These are phyloP conservation scores for Platysternon megacephalum DNA, from an alignment of 2,113 vertebrate species.

Conservation along the genomic window DNA sequence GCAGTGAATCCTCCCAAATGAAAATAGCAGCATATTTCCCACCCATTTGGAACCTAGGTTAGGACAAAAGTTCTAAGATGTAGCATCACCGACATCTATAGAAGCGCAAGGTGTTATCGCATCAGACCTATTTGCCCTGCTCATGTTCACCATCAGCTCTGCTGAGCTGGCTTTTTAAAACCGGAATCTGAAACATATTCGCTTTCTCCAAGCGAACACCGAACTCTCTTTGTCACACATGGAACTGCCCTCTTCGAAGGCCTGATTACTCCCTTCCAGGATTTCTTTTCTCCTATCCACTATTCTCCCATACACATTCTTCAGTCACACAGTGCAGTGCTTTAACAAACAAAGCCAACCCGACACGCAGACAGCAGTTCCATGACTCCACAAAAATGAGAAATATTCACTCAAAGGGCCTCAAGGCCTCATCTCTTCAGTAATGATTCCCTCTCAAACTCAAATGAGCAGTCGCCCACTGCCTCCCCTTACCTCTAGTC, in stretches of 20 bases:
- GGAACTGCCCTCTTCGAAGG: not conserved
- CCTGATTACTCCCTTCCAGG: not conserved
- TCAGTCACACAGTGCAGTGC: not conserved
- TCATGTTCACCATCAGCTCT: too few relatives aligned
- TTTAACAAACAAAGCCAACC: not conserved
- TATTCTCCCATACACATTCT: not conserved
- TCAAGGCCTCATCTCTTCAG: not conserved
- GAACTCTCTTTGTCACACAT: not conserved
- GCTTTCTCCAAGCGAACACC: not conserved
- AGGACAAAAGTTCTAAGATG: too few relatives aligned
- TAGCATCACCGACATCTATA: too few relatives aligned
- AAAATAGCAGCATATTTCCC: not conserved
- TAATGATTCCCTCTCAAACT: not conserved
- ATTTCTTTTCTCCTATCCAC: not conserved
- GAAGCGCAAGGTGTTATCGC: too few relatives aligned
- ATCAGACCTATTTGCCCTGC: too few relatives aligned
- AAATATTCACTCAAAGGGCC: not conserved
- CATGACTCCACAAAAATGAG: not conserved
- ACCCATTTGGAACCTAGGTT: too few relatives aligned
- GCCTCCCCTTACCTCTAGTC: not conserved
- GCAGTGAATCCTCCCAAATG: not conserved
- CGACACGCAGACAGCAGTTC: not conserved
- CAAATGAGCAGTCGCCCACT: not conserved
- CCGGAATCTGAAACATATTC: not conserved
- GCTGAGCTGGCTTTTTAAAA: too few relatives aligned